A percentile compares a stretch with the other conserved stretches of the same genome.
Evolutionary conservation across 2,888 invertebrate species (phyloP).

Genomic region (Ectropis crepuscularia): DNA sequence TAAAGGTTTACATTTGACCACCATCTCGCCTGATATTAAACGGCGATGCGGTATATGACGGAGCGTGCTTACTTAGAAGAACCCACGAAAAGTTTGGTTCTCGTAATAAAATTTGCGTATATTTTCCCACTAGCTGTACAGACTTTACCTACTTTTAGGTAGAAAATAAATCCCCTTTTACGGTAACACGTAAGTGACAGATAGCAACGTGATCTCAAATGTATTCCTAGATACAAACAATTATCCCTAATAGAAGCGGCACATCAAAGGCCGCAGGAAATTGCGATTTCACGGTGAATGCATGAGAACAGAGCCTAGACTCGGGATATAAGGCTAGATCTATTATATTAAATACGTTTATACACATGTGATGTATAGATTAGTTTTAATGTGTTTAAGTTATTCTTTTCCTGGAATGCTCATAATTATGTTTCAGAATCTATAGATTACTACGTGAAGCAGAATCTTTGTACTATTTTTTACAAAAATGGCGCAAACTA

Average conservation of each 20-base stretch:
- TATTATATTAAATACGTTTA: not conserved
- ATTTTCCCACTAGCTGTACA: not conserved
- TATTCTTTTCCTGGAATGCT: no score
- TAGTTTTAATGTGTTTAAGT: no score
- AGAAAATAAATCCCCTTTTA: conserved; percentile 4
- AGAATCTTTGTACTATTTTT: no score
- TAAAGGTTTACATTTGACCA: no score
- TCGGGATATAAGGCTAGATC: conserved; percentile 4
- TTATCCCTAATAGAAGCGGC: conserved; percentile 44
- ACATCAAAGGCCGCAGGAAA: conserved; percentile 47
- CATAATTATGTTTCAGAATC: no score
- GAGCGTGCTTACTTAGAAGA: no score
- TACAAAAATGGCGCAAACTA: no score
- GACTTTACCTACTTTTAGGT: not conserved
- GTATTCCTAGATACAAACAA: conserved; percentile 35
- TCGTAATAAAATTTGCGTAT: no score
- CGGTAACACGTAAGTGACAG: conserved; percentile 12
- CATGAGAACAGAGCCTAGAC: conserved; percentile 39
- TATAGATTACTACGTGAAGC: no score
- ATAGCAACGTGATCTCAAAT: conserved; percentile 17
- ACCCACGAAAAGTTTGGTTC: no score
- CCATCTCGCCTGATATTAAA: no score
- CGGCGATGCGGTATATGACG: no score
- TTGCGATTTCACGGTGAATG: conserved; percentile 50
- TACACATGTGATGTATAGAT: not conserved